Evolutionary conservation across 2,888 invertebrate genomes (phyloP).

Genomic region (Gastracanthus pulcherrimus): DNA sequence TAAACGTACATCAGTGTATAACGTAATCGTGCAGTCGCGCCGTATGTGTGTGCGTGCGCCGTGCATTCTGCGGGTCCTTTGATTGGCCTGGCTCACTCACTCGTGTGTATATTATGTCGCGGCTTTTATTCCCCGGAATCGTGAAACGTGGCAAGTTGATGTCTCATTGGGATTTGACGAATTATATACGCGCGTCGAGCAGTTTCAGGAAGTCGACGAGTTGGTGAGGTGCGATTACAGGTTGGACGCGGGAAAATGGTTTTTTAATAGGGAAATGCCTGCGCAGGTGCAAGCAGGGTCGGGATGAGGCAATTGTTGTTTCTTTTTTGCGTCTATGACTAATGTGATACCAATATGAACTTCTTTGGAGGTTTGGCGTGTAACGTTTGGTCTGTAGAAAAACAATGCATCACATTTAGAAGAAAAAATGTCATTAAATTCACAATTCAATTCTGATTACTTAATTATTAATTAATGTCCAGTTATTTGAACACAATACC

Average conservation of each 20-base stretch:
- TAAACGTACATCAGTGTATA: too few species aligned
- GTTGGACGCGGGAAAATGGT: slow-evolving; percentile 17
- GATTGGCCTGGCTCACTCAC: too few species aligned
- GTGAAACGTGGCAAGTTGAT: background rate
- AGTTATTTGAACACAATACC: too few species aligned
- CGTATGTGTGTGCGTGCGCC: too few species aligned
- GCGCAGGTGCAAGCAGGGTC: slow-evolving; percentile 17
- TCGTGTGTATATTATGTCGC: too few species aligned
- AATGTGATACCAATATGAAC: background rate
- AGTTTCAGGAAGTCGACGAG: slow-evolving; percentile 49
- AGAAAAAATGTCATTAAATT: too few species aligned
- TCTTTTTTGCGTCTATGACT: background rate
- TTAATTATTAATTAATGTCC: too few species aligned
- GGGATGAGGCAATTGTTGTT: slow-evolving; percentile 10
- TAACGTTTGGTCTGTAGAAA: too few species aligned
- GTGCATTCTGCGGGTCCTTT: slow-evolving; percentile 58
- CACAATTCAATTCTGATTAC: too few species aligned
- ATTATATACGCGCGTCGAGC: too few species aligned
- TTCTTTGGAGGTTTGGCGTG: background rate
- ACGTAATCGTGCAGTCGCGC: slow-evolving; percentile 41
- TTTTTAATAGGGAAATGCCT: slow-evolving; percentile 27
- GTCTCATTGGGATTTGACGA: slow-evolving; percentile 1
- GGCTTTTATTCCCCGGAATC: background rate
- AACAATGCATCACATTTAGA: too few species aligned
- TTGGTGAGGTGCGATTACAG: background rate